Percentiles rank a stretch among this genome's conserved stretches.
These are phyloP conservation scores for Pica pica DNA, from an alignment of 2,113 vertebrate species.

Conservation along the genomic window DNA sequence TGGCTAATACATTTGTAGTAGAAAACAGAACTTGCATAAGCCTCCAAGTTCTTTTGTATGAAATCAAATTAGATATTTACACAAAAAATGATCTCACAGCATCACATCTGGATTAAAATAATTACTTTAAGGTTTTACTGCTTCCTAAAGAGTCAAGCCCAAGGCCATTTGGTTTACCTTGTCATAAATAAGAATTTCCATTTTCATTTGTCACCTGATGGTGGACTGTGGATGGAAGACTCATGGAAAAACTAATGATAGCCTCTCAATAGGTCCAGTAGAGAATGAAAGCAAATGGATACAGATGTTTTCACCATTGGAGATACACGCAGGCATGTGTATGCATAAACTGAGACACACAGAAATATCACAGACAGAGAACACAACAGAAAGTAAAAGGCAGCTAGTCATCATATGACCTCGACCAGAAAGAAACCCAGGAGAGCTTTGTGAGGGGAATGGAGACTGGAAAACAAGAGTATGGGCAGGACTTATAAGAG, in stretches of 20 bases:
- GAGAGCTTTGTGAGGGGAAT: neutral
- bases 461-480: neutral
- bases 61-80: neutral
- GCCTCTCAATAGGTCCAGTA: neutral
- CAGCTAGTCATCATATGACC: neutral
- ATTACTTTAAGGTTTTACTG: neutral
- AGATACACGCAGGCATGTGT: neutral
- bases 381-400: neutral
- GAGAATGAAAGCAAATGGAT: neutral
- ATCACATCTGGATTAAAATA: neutral
- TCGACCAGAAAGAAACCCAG: neutral
- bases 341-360: neutral
- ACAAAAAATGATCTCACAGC: neutral
- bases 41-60: neutral
- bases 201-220: neutral
- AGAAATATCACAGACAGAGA: neutral
- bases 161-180: neutral
- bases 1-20: neutral
- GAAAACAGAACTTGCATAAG: neutral
- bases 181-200: neutral
- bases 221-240: neutral
- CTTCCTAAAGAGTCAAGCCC: neutral
- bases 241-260: neutral
- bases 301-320: neutral
- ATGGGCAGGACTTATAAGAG: neutral